Conservation (phyloP, 2,797 vertebrate genomes). For the Sus cebifrons region DNA sequence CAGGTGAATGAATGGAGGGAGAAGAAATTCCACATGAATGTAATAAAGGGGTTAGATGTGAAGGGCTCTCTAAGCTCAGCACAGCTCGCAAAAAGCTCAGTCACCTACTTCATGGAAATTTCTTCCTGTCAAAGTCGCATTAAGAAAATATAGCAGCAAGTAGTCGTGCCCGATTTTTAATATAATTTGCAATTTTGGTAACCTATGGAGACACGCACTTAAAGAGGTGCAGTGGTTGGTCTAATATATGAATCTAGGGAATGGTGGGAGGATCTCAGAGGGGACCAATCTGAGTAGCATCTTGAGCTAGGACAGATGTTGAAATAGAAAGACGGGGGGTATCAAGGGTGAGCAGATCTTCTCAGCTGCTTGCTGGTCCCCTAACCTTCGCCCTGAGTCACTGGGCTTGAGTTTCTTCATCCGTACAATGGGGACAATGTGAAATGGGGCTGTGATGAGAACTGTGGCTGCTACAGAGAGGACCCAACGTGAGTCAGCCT, state of each 20-base stretch:
- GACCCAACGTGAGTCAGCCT: accelerated
- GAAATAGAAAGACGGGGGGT: neutral
- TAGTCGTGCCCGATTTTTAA: neutral
- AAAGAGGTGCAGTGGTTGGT: neutral
- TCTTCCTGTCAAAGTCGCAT: neutral
- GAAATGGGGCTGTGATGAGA: neutral
- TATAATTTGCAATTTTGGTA: neutral
- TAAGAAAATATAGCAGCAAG: neutral
- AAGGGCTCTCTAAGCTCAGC: neutral
- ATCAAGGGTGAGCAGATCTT: accelerated
- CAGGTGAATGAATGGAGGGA: neutral
- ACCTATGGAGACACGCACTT: neutral
- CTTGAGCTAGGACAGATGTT: neutral
- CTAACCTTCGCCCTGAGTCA: neutral
- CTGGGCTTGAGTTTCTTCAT: neutral
- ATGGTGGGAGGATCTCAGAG: neutral
- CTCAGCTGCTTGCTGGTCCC: neutral
- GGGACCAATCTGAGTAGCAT: neutral
- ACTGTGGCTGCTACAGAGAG: accelerated
- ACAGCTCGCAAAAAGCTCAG: neutral
- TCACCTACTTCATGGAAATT: neutral
- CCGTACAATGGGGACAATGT: neutral
- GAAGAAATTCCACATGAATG: neutral
- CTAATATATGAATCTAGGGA: neutral
- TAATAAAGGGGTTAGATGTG: neutral